Evolutionary conservation across 2,797 vertebrate species (phyloP), one percentile per base, ranked within the genome.

Genomic region (Dryobates pubescens): DNA sequence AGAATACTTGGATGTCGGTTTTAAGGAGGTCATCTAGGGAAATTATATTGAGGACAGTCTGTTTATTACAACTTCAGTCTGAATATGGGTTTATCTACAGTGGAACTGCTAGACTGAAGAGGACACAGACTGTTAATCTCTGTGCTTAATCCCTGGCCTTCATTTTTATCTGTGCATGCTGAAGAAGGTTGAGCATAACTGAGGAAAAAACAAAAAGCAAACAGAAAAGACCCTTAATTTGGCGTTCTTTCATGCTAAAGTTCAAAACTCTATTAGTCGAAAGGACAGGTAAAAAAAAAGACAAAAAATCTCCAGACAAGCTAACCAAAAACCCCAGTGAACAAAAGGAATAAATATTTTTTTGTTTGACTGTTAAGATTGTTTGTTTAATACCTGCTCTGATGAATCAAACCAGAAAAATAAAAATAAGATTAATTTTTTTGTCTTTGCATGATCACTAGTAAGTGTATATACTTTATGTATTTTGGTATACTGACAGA

Each of bases 21-120:
- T 94, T 82, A 80, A 93, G 84, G 81, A 96, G 92, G 86, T 95
- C 82, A 93, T 87, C 77, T 93, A 93, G 89, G 93, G 89, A 92
- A 90, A 95, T 89, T 78, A 94, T 91, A 91, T 93, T 92, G 63
- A 93, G 92, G 93, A 77, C 91, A 85, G 80, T 47, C 89, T 89
- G 34, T 86, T 96, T 95, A 78, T 92, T 95, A 92, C 82, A 72
- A 64, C 82, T 95, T 92, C 9, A 83, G 34, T 90, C 91, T 97
- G 97, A 97, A 98, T 97, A 94, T 96, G 97, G 95, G 85, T 94
- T 94, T 96, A 96, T 94, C 93, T 96, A 89, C 96, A 94, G 95
- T 96, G 87, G 83, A 92, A 96, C 93, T 92, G 83, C 85, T 92
- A 97, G 96, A 97, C 97, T 97, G 97, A 97, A 96, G 88, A 92